Percentiles rank a stretch among this genome's conserved stretches.
Evolutionary conservation across 2,113 vertebrate species (phyloP).

Genomic region (Cricetomys ansorgei): DNA sequence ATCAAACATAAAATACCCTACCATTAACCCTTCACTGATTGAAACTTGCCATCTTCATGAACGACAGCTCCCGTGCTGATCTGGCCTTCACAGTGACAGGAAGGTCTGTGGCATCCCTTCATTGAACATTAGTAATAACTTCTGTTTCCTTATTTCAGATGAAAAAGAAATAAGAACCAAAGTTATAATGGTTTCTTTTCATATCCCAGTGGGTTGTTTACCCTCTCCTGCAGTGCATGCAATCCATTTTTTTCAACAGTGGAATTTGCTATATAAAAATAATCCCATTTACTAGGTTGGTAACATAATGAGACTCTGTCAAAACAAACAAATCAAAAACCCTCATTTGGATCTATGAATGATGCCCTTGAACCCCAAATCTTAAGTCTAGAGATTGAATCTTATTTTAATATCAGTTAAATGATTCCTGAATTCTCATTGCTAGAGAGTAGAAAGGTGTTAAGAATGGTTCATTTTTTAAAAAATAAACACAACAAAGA

Average conservation of each 20-base stretch:
- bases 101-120: background rate
- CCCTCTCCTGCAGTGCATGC: background rate
- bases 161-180: slow-evolving; percentile 33
- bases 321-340: background rate
- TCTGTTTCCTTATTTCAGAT: slow-evolving; percentile 37
- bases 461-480: background rate
- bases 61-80: background rate
- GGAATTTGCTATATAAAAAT: slow-evolving; percentile 2
- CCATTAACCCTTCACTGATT: background rate
- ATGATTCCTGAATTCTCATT: background rate
- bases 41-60: background rate
- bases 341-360: background rate
- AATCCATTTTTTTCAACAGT: background rate
- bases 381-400: slow-evolving; percentile 20
- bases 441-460: background rate
- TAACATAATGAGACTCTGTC: background rate
- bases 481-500: slow-evolving; percentile 5
- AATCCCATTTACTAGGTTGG: background rate
- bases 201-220: slow-evolving; percentile 25
- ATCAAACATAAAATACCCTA: background rate
- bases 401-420: slow-evolving; percentile 12
- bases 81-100: background rate
- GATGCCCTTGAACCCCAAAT: slow-evolving; percentile 18
- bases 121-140: slow-evolving; percentile 31
- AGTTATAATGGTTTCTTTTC: slow-evolving; percentile 37